Conservation (phyloP, 2,888 invertebrate genomes). For the Drosophila picticornis region DNA sequence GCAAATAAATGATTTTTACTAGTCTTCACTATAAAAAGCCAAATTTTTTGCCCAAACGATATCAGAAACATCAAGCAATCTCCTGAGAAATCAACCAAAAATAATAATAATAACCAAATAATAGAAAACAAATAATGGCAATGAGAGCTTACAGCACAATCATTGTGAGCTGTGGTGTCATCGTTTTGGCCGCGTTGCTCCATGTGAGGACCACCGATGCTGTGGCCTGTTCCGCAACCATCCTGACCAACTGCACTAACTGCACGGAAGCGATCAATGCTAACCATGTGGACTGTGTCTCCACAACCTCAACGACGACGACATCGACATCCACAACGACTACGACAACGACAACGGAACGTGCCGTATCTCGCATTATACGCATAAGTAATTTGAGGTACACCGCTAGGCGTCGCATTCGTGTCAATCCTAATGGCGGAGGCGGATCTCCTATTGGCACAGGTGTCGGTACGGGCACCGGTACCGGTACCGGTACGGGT, state of each 20-base stretch:
- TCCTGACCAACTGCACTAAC: slow-evolving; percentile 30
- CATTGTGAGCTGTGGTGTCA: slow-evolving; percentile 13
- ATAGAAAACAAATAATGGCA: no score
- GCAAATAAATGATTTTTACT: background rate
- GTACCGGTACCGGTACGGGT: background rate
- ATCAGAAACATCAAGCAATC: slow-evolving; percentile 5
- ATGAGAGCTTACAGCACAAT: slow-evolving; percentile 2
- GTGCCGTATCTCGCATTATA: background rate
- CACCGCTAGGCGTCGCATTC: slow-evolving; percentile 14
- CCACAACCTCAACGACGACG: slow-evolving; percentile 25
- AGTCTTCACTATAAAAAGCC: slow-evolving; percentile 17
- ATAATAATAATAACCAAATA: no score
- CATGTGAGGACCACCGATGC: slow-evolving; percentile 26
- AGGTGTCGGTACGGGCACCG: background rate
- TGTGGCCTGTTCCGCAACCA: slow-evolving; percentile 31
- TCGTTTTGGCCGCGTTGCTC: slow-evolving; percentile 25
- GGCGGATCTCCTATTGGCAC: no score
- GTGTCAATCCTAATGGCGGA: slow-evolving; percentile 10
- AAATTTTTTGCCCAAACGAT: slow-evolving; percentile 1
- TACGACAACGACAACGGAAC: slow-evolving; percentile 21
- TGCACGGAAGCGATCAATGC: slow-evolving; percentile 18
- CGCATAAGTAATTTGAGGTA: slow-evolving; percentile 16
- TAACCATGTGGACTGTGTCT: slow-evolving; percentile 19
- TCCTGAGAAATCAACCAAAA: no score
- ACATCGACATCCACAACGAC: slow-evolving; percentile 20